Base-by-base conservation (phyloP, 1,140 invertebrate genomes). In the Zaprionus camerounensis region DNA sequence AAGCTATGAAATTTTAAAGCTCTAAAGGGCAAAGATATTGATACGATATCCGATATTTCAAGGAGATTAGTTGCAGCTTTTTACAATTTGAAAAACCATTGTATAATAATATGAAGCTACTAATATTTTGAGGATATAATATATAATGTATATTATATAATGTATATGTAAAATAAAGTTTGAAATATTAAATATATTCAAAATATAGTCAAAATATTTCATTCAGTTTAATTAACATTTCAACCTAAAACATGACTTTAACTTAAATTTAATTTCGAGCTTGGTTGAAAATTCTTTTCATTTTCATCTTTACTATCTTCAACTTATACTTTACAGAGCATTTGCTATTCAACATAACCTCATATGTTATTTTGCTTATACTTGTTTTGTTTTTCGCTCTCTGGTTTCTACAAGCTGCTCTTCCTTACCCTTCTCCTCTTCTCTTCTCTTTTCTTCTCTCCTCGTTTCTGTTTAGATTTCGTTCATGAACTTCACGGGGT, bases 401-500 rank as follows among this genome's bases (percentile, higher is more conserved):
- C 55, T 64, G 76, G 53, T 65, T 61, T 67, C 46, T 78, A n/a
- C 12, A 24, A 22, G 5, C 34, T 26, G 22, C 55, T 34, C 9
- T 34, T 34, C 9, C 3, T 3, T 34, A 34, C 15, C 55, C 22
- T 13, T 15, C 36, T 15, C 22, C 36, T 12, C 9, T 28, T 17
- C 44, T 51, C 12, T 20, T 13, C 41, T 22, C 46, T 20, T 13
- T n/a, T 22, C 46, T 13, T 1, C 41, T 51, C 55, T 24, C 12
- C 26, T n/a, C 41, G 26, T 75, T 73, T 59, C 44, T 67, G 15
- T 62, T 62, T 34, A 36, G 49, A 49, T 65, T 73, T 76, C 86
- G 82, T 66, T 87, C 83, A 87, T 87, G 82, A 87, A 86, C 82
- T 86, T 86, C 69, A 78, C 66, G 67, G 46, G 20, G 41, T 61